phyloP scores from a whole-genome alignment of 2,888 invertebrate species.

The Leistus spinibarbis region DNA sequence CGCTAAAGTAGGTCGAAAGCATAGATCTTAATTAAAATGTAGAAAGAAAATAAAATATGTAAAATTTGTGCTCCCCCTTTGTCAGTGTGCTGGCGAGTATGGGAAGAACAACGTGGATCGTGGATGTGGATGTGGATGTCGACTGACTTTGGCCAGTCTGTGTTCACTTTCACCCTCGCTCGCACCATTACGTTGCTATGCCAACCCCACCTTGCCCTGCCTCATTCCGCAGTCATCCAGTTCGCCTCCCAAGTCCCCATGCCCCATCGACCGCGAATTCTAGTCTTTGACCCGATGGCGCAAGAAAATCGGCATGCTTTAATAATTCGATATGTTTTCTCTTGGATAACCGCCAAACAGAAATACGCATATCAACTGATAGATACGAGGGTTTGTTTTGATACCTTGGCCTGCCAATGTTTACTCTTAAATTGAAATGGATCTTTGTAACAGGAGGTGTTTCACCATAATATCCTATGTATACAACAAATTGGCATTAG shows the following conservation, averaged over 20 bases:
- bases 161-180: slow-evolving; percentile 35
- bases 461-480: not conserved
- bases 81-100: not conserved
- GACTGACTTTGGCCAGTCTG: not conserved
- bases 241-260: not conserved
- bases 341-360: not conserved
- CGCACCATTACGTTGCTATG: slow-evolving; percentile 26
- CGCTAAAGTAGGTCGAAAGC: slow-evolving; percentile 13
- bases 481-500: not conserved
- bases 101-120: not conserved
- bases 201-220: slow-evolving; percentile 16
- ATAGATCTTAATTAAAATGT: slow-evolving; percentile 27
- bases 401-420: not conserved
- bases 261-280: not conserved
- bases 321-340: slow-evolving; percentile 33
- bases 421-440: not conserved
- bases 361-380: slow-evolving; percentile 1
- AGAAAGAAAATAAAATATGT: not conserved
- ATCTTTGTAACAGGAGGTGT: not conserved
- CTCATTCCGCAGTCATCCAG: not conserved
- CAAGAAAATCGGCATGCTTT: slow-evolving; percentile 35
- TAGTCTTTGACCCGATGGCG: not conserved
- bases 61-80: not conserved
- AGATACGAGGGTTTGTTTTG: not conserved
- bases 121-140: too few species aligned